Evolutionary conservation across 1,140 invertebrate genomes (phyloP).

Genomic region (Sminthurides bifidus): DNA sequence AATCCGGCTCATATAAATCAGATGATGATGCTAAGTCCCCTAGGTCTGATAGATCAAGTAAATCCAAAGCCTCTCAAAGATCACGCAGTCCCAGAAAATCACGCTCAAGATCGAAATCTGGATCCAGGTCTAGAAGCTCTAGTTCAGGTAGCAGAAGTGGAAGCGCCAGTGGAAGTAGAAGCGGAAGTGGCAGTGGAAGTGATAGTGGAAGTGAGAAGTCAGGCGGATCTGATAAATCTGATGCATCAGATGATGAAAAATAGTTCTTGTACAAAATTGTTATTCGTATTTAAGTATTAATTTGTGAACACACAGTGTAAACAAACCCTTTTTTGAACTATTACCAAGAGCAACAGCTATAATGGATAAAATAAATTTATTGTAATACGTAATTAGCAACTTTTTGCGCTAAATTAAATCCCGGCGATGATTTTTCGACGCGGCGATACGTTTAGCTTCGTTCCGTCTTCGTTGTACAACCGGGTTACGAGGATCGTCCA

Average conservation of each 20-base stretch:
- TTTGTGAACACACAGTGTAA: too few relatives aligned
- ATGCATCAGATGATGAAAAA: too few relatives aligned
- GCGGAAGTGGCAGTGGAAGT: neutral
- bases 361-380: too few relatives aligned
- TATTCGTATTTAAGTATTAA: too few relatives aligned
- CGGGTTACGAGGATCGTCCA: slow-evolving; percentile 88
- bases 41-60: neutral
- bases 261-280: too few relatives aligned
- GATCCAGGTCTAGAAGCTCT: neutral
- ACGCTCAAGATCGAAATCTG: neutral
- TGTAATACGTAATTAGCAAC: too few relatives aligned
- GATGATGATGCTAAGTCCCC: neutral
- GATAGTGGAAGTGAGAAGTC: neutral
- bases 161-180: too few relatives aligned
- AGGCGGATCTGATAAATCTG: neutral
- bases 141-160: slow-evolving; percentile 4
- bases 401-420: too few relatives aligned
- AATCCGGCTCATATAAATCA: too few relatives aligned
- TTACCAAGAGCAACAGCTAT: too few relatives aligned
- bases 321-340: too few relatives aligned
- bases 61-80: neutral
- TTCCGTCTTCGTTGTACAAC: slow-evolving; percentile 79
- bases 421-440: too few relatives aligned
- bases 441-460: slow-evolving; percentile 7
- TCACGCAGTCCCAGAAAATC: neutral